Conservation (phyloP, 2,113 vertebrate genomes). For the Eublepharis macularius region DNA sequence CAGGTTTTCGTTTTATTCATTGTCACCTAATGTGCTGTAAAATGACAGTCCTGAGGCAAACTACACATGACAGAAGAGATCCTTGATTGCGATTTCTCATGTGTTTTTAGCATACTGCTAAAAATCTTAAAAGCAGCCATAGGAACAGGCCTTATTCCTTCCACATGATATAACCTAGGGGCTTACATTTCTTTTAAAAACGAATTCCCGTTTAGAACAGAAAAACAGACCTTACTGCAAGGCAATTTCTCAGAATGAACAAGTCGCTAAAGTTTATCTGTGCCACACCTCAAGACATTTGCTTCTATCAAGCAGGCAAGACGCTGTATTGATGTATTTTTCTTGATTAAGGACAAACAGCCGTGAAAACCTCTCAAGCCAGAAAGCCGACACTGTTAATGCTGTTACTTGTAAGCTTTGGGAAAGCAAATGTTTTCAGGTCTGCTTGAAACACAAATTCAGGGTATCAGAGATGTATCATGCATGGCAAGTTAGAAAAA, state of each 20-base stretch:
- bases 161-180: not conserved
- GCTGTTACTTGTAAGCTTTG: not conserved
- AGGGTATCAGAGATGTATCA: not conserved
- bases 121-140: no score
- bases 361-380: not conserved
- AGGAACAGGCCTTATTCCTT: not conserved
- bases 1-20: not conserved
- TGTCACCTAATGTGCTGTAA: no score
- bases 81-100: no score
- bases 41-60: not conserved
- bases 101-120: no score
- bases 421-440: not conserved
- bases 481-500: not conserved
- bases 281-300: not conserved
- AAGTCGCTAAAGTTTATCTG: not conserved
- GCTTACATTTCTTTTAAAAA: not conserved
- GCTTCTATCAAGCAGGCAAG: not conserved
- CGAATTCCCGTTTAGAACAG: not conserved
- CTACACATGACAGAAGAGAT: no score
- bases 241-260: not conserved
- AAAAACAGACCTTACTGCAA: not conserved
- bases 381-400: not conserved
- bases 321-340: not conserved
- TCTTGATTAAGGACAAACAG: not conserved
- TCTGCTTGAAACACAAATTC: not conserved